Percentiles rank a stretch among this genome's conserved stretches.
Conservation (phyloP, 2,888 invertebrate species). For the Campoplex capitator region DNA sequence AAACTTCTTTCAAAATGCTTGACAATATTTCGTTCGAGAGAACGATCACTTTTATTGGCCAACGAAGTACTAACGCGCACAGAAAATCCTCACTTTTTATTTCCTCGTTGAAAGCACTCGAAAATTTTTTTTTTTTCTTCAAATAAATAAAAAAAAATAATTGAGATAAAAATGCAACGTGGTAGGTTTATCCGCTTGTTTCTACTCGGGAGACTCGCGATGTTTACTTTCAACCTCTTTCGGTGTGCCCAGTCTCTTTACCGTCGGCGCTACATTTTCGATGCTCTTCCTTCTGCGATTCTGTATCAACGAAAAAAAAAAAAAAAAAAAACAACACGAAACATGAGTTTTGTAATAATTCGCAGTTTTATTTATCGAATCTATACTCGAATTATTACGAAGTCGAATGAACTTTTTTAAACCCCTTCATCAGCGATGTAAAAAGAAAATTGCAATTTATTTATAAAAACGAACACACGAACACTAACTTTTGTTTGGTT, state of each 20-base stretch:
- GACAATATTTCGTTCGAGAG: neutral
- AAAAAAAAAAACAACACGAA: conserved; percentile 7
- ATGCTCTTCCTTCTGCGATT: conserved; percentile 34
- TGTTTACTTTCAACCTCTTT: conserved; percentile 3
- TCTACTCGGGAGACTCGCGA: neutral
- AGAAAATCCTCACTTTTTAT: conserved; percentile 20
- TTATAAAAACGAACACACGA: neutral
- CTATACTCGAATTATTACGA: neutral
- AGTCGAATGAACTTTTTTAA: neutral
- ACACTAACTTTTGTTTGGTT: neutral
- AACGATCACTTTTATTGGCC: conserved; percentile 10
- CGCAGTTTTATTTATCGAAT: neutral
- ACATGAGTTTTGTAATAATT: neutral
- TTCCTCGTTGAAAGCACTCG: neutral
- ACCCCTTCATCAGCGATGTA: neutral
- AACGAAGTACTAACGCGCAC: conserved; percentile 15
- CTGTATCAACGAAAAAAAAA: neutral
- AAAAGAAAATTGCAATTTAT: neutral
- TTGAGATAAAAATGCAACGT: neutral
- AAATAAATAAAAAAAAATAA: conserved; percentile 5
- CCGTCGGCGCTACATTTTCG: conserved; percentile 70
- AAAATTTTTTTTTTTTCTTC: neutral
- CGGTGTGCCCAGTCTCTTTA: conserved; percentile 20
- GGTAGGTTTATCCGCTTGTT: neutral
- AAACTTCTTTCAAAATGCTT: conserved; percentile 13